Base-by-base conservation (phyloP, 2,113 vertebrate species). In the Aphyosemion australe region DNA sequence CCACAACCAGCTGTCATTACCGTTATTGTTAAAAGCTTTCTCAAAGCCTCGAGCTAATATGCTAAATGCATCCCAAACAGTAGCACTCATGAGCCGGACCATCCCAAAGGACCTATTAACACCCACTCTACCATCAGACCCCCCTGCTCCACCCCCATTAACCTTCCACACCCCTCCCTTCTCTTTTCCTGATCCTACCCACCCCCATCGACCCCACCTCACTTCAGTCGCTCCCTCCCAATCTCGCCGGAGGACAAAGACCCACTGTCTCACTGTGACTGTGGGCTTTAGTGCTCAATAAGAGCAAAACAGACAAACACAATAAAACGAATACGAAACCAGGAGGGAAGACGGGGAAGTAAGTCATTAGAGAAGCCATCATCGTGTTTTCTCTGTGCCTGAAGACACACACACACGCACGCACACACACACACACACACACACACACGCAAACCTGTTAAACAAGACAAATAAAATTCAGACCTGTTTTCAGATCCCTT, bases 191-290 rank as follows among this genome's bases (percentile, higher is more conserved):
- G 60, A 64, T 50, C 34, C 56, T 7, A 45, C 10, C 5, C 53
- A 0, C 39, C 66, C 57, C 52, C 68, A 20, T 58, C 20, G 12
- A 31, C 72, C 62, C 80, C 75, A 73, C 62, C 63, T 64, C 72
- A 62, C 57, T 64, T 53, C 18, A 16, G 53, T 43, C 56, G 31
- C 71, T 74, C 74, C 76, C 72, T 76, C 78, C 51, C 56, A 62
- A 61, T 64, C 56, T 61, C 56, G 76, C 82, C 77, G 61, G 19
- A 82, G 84, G 79, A 91, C 88, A 91, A 91, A 91, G 86, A 72
- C 53, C 71, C 73, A 75, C 70, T 87, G 86, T 88, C 67, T 85
- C 76, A 52, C 52, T 62, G 74, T 62, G 76, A 72, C 59, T 72
- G 66, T 63, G 62, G 8, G 46, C 64, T 79, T 72, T 65, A 67